These are phyloP conservation scores for Oligia fasciuncula DNA, from an alignment of 2,888 invertebrate species.

Conservation along the genomic window DNA sequence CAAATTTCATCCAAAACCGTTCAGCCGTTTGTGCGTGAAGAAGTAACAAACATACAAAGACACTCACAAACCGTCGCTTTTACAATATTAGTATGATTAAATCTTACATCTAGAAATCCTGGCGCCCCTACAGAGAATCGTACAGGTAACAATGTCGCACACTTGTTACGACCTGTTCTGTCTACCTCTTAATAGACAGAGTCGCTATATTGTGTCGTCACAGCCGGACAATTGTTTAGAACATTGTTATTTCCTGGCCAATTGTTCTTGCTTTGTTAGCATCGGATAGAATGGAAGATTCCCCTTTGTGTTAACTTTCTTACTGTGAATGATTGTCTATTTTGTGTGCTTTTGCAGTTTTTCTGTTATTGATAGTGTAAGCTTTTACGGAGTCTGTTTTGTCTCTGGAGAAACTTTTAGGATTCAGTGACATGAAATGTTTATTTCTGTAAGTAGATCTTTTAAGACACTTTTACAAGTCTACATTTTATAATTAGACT, in stretches of 20 bases:
- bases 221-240: constrained; percentile 42
- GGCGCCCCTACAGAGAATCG: constrained; percentile 41
- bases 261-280: constrained; percentile 56
- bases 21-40: too few species aligned
- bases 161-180: constrained; percentile 56
- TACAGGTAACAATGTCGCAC: constrained; percentile 50
- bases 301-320: constrained; percentile 39
- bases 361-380: constrained; percentile 17
- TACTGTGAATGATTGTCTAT: constrained; percentile 13
- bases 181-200: constrained; percentile 54
- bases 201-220: constrained; percentile 53
- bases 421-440: too few species aligned
- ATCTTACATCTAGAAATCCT: constrained; percentile 13
- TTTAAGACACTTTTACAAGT: too few species aligned
- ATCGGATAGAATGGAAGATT: constrained; percentile 40
- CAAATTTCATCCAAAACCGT: too few species aligned
- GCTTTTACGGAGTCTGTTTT: not conserved
- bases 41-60: too few species aligned
- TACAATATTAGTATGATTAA: too few species aligned
- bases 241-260: constrained; percentile 53
- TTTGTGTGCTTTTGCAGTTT: not conserved
- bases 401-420: not conserved
- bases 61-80: too few species aligned
- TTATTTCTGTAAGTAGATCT: too few species aligned
- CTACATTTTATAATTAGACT: too few species aligned